Percentiles rank a stretch among this genome's conserved stretches.
Evolutionary conservation across 30 jellyfish, hydroid and myxozoan genomes (phyloP).

Genomic region (Aurelia sp.): DNA sequence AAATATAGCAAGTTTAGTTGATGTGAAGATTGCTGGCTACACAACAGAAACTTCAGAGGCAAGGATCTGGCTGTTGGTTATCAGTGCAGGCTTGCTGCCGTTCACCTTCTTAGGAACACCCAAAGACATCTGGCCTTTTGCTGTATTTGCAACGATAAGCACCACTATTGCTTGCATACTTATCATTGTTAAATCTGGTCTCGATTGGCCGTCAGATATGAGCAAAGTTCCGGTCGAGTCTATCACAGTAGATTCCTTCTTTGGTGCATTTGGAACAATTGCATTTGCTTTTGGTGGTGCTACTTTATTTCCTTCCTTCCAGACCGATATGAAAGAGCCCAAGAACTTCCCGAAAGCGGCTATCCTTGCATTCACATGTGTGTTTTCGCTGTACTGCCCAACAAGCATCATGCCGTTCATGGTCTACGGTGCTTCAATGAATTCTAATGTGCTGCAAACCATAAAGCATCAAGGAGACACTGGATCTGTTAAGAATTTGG

Average conservation of each 20-base stretch:
- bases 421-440: constrained; percentile 74
- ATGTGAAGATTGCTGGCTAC: constrained; percentile 61
- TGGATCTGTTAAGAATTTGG: constrained; percentile 51
- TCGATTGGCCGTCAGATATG: constrained; percentile 55
- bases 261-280: constrained; percentile 88
- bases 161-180: constrained; percentile 62
- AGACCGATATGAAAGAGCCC: constrained; percentile 92
- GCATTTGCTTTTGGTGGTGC: constrained; percentile 97
- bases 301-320: constrained; percentile 91
- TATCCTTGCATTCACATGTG: constrained; percentile 75
- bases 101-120: constrained; percentile 75
- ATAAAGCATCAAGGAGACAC: constrained; percentile 64
- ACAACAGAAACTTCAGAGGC: constrained; percentile 37
- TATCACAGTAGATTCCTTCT: constrained; percentile 74
- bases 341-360: constrained; percentile 80
- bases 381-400: constrained; percentile 83
- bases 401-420: constrained; percentile 79
- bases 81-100: constrained; percentile 65
- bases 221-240: constrained; percentile 28
- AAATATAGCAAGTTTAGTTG: constrained; percentile 77
- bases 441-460: constrained; percentile 69
- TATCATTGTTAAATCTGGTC: constrained; percentile 39
- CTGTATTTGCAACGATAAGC: constrained; percentile 55
- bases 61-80: constrained; percentile 66
- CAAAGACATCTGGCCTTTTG: constrained; percentile 75